Evolutionary conservation across 2,113 vertebrate species (phyloP).

Genomic region (Phalacrocorax pelagicus): DNA sequence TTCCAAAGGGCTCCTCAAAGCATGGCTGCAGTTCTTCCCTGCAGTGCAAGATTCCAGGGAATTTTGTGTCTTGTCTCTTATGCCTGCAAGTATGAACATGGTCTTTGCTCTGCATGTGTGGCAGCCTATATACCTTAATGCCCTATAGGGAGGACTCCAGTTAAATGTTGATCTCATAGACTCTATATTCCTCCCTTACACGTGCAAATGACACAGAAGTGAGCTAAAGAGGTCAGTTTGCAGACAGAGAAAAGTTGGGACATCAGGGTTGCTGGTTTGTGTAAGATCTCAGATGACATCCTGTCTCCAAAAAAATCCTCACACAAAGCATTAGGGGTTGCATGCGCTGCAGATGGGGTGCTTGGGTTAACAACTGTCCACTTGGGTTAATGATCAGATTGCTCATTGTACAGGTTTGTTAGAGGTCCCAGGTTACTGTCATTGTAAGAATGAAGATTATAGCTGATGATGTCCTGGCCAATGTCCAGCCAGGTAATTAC

Average conservation of each 20-base stretch:
- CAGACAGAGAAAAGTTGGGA: neutral
- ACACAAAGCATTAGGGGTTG: neutral
- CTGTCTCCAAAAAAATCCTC: fast-evolving
- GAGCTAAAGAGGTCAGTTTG: neutral
- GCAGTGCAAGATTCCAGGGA: neutral
- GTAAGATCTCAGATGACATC: neutral
- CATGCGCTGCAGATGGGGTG: neutral
- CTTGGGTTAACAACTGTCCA: neutral
- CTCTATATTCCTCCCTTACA: neutral
- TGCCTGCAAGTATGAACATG: neutral
- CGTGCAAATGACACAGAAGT: neutral
- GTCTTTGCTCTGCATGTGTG: neutral
- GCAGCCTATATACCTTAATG: neutral
- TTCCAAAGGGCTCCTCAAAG: neutral
- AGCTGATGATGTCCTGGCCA: neutral
- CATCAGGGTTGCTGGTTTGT: neutral
- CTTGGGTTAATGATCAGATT: neutral
- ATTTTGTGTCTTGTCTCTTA: neutral
- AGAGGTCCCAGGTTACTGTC: neutral
- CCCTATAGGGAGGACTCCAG: neutral
- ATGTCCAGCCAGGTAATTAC: neutral
- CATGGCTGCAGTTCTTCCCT: neutral
- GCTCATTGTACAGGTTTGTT: neutral
- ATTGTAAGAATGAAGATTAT: neutral
- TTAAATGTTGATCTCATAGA: neutral